Percentiles rank a stretch among this genome's conserved stretches.
Conservation (phyloP, 37 sponge, comb jelly and placozoan species). For the Oopsacas minuta region DNA sequence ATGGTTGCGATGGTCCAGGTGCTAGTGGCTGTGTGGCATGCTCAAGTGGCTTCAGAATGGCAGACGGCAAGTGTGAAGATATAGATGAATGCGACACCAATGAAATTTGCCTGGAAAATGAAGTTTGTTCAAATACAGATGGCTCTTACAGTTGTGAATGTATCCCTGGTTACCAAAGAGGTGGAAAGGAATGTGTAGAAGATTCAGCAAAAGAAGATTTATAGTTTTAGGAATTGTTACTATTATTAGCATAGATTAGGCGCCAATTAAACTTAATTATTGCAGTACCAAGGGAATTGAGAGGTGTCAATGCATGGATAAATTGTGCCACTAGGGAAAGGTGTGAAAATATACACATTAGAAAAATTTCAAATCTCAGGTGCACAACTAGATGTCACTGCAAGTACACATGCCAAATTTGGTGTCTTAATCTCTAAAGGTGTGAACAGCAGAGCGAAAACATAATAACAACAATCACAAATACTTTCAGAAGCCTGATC, state of each 20-base stretch:
- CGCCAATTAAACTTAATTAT: background rate
- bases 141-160: background rate
- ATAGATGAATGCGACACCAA: background rate
- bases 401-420: no score
- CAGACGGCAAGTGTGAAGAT: background rate
- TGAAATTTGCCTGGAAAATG: background rate
- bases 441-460: no score
- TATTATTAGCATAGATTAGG: background rate
- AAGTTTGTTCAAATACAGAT: background rate
- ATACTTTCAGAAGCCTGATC: no score
- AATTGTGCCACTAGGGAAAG: no score
- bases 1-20: background rate
- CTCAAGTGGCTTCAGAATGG: background rate
- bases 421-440: no score
- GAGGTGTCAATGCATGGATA: no score
- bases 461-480: no score
- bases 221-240: background rate
- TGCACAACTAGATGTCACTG: no score
- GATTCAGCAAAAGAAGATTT: background rate
- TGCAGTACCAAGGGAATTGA: no score
- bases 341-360: no score
- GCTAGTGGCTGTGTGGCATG: constrained; percentile 17
- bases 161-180: background rate
- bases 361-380: no score
- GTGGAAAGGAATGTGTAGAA: background rate